Evolutionary conservation across 2,797 vertebrate species (phyloP), one percentile per base, ranked within the genome.

Genomic region (Betta splendens): DNA sequence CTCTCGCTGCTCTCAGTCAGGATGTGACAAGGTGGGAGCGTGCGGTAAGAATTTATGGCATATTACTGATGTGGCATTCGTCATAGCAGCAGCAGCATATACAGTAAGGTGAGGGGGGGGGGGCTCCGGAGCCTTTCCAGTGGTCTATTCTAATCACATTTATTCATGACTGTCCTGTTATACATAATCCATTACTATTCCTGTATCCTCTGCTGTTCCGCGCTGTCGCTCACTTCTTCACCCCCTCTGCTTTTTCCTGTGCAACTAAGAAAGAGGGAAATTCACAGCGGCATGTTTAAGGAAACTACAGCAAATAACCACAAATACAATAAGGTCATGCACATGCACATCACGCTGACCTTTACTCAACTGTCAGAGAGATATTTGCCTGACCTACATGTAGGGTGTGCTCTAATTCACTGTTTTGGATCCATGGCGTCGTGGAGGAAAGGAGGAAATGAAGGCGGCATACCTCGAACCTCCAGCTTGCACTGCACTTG

Each of bases 401-500:
- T 9, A 7, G 52, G 36, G 21, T 20, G 1, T 1, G 20, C 26
- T 22, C n/a, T 23, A 15, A 3, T 52, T 49, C 29, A 2, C 7
- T 25, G 5, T 49, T 66, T 33, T 29, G 2, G 25, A 39, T 7
- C 18, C 40, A 8, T 9, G 7, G 32, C 5, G 35, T 65, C 23
- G 9, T 59, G 26, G 22, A n/a, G n/a, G n/a, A n/a, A n/a, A n/a
- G n/a, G n/a, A n/a, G n/a, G 45, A 66, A 22, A 5, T 0, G n/a
- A 2, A 26, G 18, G 29, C n/a, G 1, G 23, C 68, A 0, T 89
- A 97, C 95, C 91, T 93, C 91, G 89, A 71, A 96, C 93, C 16
- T 94, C 94, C 88, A 97, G 82, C 78, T 68, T 94, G 87, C 95
- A 96, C 72, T 94, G 92, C 16, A 94, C 94, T 80, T 92, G 79